These are phyloP conservation scores for Zele albiditarsus DNA, from an alignment of 2,888 invertebrate species.

Conservation along the genomic window DNA sequence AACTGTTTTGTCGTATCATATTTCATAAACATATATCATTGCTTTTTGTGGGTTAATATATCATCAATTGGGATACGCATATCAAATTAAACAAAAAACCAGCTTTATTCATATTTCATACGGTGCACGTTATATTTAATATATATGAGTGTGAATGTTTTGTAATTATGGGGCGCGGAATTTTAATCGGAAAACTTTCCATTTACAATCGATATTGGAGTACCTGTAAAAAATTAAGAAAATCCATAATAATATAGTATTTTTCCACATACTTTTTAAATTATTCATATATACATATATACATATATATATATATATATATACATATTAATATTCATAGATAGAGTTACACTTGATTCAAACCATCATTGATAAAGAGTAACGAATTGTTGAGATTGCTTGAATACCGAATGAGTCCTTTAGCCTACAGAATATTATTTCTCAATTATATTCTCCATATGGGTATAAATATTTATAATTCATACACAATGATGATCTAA, in stretches of 20 bases:
- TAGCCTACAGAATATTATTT: background rate
- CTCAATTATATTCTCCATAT: background rate
- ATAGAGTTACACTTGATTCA: conserved; percentile 59
- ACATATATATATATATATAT: conserved; percentile 35
- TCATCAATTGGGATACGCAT: background rate
- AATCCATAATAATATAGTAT: background rate
- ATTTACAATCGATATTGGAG: background rate
- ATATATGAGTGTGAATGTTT: conserved; percentile 47
- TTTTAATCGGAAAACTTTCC: background rate
- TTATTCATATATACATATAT: conserved; percentile 19
- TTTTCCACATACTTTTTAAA: background rate
- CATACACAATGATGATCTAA: background rate
- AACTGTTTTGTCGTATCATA: background rate
- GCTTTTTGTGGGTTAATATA: background rate
- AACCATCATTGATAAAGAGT: conserved; percentile 45
- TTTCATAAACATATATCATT: background rate
- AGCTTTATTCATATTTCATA: conserved; percentile 41
- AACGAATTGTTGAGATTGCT: conserved; percentile 21
- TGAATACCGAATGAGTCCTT: background rate
- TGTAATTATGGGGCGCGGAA: conserved; percentile 15
- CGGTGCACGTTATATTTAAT: conserved; percentile 51
- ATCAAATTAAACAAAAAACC: conserved; percentile 1
- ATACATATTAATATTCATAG: conserved; percentile 32
- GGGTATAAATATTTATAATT: background rate
- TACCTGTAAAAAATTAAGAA: background rate